Evolutionary conservation across 2,888 invertebrate genomes (phyloP), one percentile per base, ranked within the genome.

Genomic region (Drosophila gaucha): DNA sequence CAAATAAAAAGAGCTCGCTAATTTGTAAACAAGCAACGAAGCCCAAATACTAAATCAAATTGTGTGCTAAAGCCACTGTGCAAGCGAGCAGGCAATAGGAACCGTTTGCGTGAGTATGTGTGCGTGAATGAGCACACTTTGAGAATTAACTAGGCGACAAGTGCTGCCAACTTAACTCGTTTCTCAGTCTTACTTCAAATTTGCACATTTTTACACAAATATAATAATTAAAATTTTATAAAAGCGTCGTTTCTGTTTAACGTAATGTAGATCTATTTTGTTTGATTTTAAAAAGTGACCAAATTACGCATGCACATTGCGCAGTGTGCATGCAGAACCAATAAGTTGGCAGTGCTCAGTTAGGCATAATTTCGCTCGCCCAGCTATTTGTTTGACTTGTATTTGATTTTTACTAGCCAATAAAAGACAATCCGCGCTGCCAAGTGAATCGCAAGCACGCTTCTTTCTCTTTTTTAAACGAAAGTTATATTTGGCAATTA

Each of bases 351-450:
- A 75, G 73, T 28, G 10, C 68, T 26, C 36, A 41, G 24, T 38
- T 68, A 63, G 64, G 57, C 67, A 73, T 56, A 74, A 63, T 69
- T 80, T 69, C 55, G 50, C 52, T 57, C 54, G 51, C 52, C 41
- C 36, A 63, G 24, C 56, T 9, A 63, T 70, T 75, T 74, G 77
- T 76, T 78, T 73, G 73, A 69, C 31, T 67, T 67, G 9, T 10
- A 18, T 54, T 30, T 39, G 39, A 24, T 31, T 18, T 49, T 78
- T 63, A 67, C 36, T 39, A 56, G 39, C 54, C 26, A 49, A 65
- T 55, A 39, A 52, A 56, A 62, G 14, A 12, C 14, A 43, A 30
- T 65, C 52, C 31, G 28, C 31, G 38, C 2, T 24, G n/a, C 18
- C 41, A 41, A 56, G 18, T 26, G 38, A 56, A n/a, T 39, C 30